These are phyloP conservation scores for Rosalia funebris DNA, from an alignment of 2,888 invertebrate species.

Conservation along the genomic window DNA sequence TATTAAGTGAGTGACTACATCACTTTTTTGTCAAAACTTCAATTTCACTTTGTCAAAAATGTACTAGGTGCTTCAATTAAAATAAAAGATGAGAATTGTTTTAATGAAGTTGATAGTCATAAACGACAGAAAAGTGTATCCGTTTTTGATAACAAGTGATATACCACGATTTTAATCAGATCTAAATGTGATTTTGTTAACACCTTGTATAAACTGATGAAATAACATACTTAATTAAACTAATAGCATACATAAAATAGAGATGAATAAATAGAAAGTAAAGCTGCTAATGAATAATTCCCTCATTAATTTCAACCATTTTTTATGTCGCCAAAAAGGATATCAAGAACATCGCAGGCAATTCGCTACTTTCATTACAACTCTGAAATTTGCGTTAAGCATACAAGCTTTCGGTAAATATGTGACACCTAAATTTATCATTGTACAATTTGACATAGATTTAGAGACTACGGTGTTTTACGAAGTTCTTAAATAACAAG, in stretches of 20 bases:
- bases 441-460: constrained; percentile 11
- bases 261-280: constrained; percentile 12
- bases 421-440: constrained; percentile 8
- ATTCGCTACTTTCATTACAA: constrained; percentile 6
- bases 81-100: too few species aligned
- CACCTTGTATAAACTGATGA: too few species aligned
- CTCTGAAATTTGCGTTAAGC: constrained; percentile 1
- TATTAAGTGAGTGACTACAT: too few species aligned
- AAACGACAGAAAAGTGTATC: too few species aligned
- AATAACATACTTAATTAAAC: too few species aligned
- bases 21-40: too few species aligned
- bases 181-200: too few species aligned
- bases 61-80: too few species aligned
- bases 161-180: too few species aligned
- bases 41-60: too few species aligned
- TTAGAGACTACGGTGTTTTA: constrained; percentile 5
- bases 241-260: neutral
- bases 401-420: neutral
- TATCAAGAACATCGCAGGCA: constrained; percentile 8
- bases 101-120: too few species aligned
- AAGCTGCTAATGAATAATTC: constrained; percentile 6
- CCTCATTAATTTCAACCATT: constrained; percentile 4
- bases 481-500: constrained; percentile 1
- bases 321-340: constrained; percentile 8
- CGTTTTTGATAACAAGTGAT: too few species aligned